Percentiles rank a stretch among this genome's conserved stretches.
Evolutionary conservation across 2,797 vertebrate species (phyloP).

Genomic region (Gila robusta): DNA sequence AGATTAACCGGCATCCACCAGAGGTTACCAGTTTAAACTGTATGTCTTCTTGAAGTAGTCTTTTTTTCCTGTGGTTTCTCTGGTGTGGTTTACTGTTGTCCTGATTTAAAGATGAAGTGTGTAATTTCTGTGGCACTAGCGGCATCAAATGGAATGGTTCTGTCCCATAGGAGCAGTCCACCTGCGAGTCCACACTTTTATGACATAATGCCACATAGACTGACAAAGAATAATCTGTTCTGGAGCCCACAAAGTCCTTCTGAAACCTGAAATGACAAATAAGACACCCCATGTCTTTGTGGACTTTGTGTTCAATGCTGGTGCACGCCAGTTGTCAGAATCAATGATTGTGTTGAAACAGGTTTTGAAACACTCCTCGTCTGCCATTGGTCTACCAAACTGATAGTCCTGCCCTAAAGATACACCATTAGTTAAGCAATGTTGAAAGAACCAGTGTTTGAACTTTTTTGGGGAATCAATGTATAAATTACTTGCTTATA

Average conservation of each 20-base stretch:
- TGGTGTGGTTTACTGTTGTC: not conserved
- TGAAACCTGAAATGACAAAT: not conserved
- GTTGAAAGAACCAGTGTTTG: too few species aligned
- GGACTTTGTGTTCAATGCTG: not conserved
- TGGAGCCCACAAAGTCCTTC: not conserved
- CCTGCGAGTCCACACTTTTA: not conserved
- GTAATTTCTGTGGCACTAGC: not conserved
- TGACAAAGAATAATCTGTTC: not conserved
- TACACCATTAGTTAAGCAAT: too few species aligned
- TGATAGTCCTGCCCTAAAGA: too few species aligned
- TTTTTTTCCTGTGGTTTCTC: not conserved
- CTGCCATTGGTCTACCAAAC: not conserved
- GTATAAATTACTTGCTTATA: too few species aligned
- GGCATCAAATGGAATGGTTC: not conserved
- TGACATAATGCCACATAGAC: not conserved
- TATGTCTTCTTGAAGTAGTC: not conserved
- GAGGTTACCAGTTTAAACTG: constrained; percentile 11
- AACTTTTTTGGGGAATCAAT: too few species aligned
- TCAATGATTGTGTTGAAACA: not conserved
- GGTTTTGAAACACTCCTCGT: not conserved
- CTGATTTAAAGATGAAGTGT: constrained; percentile 1
- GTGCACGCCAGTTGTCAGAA: not conserved
- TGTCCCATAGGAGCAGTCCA: not conserved
- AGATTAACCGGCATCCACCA: constrained; percentile 7
- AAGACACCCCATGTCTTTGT: not conserved